phyloP scores from a whole-genome alignment of 2,888 invertebrate species.

The Schizaphis graminum region DNA sequence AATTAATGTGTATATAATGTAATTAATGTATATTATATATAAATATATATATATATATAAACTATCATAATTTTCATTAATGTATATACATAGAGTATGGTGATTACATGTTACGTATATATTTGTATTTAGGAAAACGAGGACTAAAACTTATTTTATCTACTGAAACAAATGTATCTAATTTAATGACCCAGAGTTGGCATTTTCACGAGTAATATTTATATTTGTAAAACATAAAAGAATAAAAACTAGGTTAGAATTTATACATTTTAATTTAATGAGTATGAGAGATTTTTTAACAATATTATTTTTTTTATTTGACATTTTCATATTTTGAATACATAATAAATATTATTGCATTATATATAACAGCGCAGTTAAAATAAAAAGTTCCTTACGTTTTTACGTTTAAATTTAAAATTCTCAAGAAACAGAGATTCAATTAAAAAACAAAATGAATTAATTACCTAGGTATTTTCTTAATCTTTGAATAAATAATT shows the following conservation, averaged over 20 bases:
- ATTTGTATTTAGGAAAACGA: neutral
- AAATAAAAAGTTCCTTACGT: neutral
- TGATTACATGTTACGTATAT: neutral
- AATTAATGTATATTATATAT: neutral
- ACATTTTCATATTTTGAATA: neutral
- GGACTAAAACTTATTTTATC: neutral
- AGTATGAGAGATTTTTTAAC: neutral
- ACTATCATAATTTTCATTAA: neutral
- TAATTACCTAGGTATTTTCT: neutral
- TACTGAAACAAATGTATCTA: neutral
- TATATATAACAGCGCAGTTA: neutral
- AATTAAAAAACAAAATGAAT: constrained; percentile 7
- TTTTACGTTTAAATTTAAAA: neutral
- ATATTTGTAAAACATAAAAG: neutral
- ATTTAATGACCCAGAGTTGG: neutral
- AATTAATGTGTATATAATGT: neutral
- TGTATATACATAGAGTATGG: neutral
- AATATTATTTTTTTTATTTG: neutral
- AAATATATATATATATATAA: neutral
- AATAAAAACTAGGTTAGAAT: neutral
- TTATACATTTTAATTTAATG: neutral
- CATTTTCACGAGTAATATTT: neutral
- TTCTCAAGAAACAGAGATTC: neutral
- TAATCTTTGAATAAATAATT: neutral
- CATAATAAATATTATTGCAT: neutral